Base-by-base conservation (phyloP, 1,140 invertebrate species). In the Grapholita molesta region DNA sequence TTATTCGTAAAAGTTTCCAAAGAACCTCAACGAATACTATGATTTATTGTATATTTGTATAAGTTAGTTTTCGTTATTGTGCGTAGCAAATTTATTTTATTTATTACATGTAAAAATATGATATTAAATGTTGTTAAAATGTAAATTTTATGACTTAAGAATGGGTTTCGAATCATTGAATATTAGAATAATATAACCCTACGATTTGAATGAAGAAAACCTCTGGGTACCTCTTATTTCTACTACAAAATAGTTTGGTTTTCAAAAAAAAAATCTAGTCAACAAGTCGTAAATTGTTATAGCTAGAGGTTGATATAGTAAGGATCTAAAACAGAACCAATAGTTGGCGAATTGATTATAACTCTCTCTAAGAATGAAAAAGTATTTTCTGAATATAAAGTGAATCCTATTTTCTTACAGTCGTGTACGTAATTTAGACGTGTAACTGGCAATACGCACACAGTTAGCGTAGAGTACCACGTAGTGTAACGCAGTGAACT, bases 311-410 rank as follows among this genome's bases (percentile, higher is more conserved):
- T 81, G 82, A 79, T 83, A 73, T 82, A 78, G 72, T 82, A 76
- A 75, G 70, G 76, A 79, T 75, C 74, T 75, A 78, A 79, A 80
- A 76, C 78, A 80, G 83, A 88, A 88, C 82, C 83, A 90, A 88
- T 80, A 76, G 78, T 85, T 87, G 74, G 78, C 71, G 77, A 86
- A 88, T 87, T 83, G 82, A 84, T 64, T 83, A 81, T 79, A 75
- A 76, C 68, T 81, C 81, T 85, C 77, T 85, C 77, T 78, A 76
- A 85, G 88, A 72, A 74, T 73, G 64, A 82, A 80, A 77, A 83
- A 80, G 79, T 91, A 91, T 91, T 91, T 91, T 91, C 87, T 87
- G 79, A 88, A 85, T 82, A 85, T 79, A 88, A 88, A 61, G 86
- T 82, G 69, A 85, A 83, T 83, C 83, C 84, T 89, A 89, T 91